Evolutionary conservation across 2,888 invertebrate genomes (phyloP).

Genomic region (Sicus ferrugineus): DNA sequence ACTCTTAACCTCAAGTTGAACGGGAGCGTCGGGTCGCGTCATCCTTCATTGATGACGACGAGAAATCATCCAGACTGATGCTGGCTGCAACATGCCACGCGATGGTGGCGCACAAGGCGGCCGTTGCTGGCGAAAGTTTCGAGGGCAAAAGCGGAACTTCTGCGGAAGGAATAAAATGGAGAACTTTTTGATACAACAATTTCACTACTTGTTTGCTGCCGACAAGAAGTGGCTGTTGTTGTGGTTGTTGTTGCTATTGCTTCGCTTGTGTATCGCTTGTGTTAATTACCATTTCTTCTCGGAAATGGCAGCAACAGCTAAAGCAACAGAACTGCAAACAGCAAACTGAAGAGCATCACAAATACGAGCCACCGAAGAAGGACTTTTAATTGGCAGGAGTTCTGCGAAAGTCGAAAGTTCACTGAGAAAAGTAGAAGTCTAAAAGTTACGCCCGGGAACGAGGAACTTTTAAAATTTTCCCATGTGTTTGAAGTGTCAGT

Average conservation of each 20-base stretch:
- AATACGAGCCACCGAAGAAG: slow-evolving; percentile 6
- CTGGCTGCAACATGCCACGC: neutral
- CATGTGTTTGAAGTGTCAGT: too few species aligned
- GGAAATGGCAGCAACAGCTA: slow-evolving; percentile 21
- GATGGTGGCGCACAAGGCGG: too few species aligned
- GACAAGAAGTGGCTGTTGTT: slow-evolving; percentile 29
- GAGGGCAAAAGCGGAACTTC: neutral
- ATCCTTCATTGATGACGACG: neutral
- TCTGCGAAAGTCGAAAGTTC: slow-evolving; percentile 13
- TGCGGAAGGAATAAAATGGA: slow-evolving; percentile 1
- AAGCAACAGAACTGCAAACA: slow-evolving; percentile 7
- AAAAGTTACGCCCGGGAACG: slow-evolving; percentile 12
- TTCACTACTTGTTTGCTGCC: slow-evolving; percentile 6
- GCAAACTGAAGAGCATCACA: slow-evolving; percentile 5
- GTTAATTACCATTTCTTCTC: slow-evolving; percentile 37
- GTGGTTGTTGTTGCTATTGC: slow-evolving; percentile 21
- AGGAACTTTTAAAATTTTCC: slow-evolving; percentile 23
- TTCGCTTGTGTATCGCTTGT: slow-evolving; percentile 16
- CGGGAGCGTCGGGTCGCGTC: neutral
- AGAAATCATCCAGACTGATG: slow-evolving; percentile 11
- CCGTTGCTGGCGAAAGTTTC: too few species aligned
- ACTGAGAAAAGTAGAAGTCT: neutral
- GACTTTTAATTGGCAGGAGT: slow-evolving; percentile 14
- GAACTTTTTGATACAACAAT: slow-evolving; percentile 1
- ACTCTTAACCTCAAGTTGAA: neutral